phyloP scores from a whole-genome alignment of 2,888 invertebrate species.

The Augiades crinisus region DNA sequence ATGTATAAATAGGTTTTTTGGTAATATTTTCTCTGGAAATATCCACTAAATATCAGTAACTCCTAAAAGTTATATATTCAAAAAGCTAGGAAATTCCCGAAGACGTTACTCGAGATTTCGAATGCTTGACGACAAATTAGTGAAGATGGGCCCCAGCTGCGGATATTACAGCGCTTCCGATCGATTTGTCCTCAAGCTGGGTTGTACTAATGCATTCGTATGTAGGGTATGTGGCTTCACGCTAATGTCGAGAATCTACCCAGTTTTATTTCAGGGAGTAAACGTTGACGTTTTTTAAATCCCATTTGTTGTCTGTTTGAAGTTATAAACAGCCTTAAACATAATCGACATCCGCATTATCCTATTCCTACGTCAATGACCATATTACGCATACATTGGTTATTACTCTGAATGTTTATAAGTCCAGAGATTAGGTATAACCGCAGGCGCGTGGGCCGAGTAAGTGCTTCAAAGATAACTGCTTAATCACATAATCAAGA shows the following conservation, averaged over 20 bases:
- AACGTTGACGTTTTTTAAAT: too few species aligned
- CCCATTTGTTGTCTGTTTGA: too few species aligned
- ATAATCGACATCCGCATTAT: not conserved
- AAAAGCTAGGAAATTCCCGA: too few species aligned
- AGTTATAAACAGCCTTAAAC: too few species aligned
- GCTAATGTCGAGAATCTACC: too few species aligned
- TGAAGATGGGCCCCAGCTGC: not conserved
- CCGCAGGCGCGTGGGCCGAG: constrained; percentile 24
- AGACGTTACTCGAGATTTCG: too few species aligned
- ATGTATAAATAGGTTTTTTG: too few species aligned
- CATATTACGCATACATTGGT: constrained; percentile 27
- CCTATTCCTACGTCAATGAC: constrained; percentile 22
- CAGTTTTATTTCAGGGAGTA: too few species aligned
- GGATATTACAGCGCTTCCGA: constrained; percentile 29
- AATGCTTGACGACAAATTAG: not conserved
- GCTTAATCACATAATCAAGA: constrained; percentile 68
- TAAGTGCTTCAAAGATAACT: constrained; percentile 44
- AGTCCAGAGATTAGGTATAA: constrained; percentile 12
- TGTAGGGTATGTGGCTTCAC: too few species aligned
- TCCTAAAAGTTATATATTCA: too few species aligned
- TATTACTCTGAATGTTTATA: constrained; percentile 29
- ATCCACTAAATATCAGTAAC: too few species aligned
- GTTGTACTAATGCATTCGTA: not conserved
- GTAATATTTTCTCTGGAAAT: too few species aligned
- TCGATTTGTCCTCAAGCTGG: constrained; percentile 23